phyloP scores from a whole-genome alignment of 1,140 invertebrate species.

The Adoxophyes honmai region DNA sequence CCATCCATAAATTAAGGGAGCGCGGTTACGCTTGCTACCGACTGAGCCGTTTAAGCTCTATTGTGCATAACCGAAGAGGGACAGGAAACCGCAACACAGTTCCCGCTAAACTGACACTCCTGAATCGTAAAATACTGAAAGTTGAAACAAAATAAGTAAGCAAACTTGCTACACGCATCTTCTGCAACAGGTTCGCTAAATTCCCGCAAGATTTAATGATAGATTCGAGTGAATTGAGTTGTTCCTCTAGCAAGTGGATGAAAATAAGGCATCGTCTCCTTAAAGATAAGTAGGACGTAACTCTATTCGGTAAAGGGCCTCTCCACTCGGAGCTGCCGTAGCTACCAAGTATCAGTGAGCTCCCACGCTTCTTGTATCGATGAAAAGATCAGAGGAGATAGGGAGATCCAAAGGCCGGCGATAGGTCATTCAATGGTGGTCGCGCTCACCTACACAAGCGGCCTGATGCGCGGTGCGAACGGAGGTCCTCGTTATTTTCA shows the following conservation, averaged over 20 bases:
- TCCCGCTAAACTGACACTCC: slow-evolving; percentile 25
- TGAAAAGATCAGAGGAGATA: slow-evolving; percentile 47
- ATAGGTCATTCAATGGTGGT: slow-evolving; percentile 54
- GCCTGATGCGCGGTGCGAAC: slow-evolving; percentile 62
- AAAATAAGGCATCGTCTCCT: slow-evolving; percentile 68
- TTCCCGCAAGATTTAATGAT: background rate
- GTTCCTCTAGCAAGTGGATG: slow-evolving; percentile 44
- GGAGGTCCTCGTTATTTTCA: slow-evolving; percentile 72
- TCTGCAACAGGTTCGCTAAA: background rate
- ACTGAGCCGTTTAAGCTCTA: slow-evolving; percentile 42
- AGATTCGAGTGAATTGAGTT: slow-evolving; percentile 44
- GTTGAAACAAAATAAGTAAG: slow-evolving; percentile 8
- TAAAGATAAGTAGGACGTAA: slow-evolving; percentile 73
- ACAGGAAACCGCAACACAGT: slow-evolving; percentile 36
- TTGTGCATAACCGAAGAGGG: slow-evolving; percentile 56
- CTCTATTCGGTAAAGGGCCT: slow-evolving; percentile 71
- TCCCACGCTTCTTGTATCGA: slow-evolving; percentile 42
- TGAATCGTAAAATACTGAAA: slow-evolving; percentile 20
- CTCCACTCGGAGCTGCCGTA: slow-evolving; percentile 53
- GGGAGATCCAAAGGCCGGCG: slow-evolving; percentile 40
- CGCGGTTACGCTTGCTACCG: slow-evolving; percentile 36
- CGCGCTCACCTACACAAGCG: slow-evolving; percentile 50
- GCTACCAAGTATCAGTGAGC: slow-evolving; percentile 54
- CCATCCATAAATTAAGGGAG: slow-evolving; percentile 54
- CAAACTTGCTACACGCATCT: background rate